These are phyloP conservation scores for Antigone vipio DNA, from an alignment of 2,113 vertebrate genomes.

Conservation along the genomic window DNA sequence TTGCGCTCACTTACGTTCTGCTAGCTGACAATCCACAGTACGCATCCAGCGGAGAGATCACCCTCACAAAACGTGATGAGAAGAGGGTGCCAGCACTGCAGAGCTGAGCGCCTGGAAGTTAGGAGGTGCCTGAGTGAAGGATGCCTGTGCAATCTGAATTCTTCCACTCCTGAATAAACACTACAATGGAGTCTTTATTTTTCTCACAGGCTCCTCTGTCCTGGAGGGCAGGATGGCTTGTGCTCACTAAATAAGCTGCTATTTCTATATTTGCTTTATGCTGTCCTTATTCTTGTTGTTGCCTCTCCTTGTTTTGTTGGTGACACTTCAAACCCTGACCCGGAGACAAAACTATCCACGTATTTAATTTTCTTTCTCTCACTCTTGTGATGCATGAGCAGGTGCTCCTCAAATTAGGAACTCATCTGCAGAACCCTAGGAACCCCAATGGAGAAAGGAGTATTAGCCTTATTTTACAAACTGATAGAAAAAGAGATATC, in stretches of 20 bases:
- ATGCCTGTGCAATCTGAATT: neutral
- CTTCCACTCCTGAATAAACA: neutral
- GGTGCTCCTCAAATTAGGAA: neutral
- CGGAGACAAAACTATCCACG: neutral
- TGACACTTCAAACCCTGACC: neutral
- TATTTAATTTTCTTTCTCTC: neutral
- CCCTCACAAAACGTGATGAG: neutral
- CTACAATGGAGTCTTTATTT: neutral
- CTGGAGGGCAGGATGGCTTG: neutral
- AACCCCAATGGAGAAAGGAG: neutral
- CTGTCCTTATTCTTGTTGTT: neutral
- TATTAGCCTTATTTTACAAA: neutral
- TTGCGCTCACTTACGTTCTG: neutral
- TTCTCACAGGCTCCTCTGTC: neutral
- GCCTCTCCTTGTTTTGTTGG: neutral
- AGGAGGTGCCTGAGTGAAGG: neutral
- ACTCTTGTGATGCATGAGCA: rapidly evolving
- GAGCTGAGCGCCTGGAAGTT: neutral
- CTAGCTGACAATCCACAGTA: neutral
- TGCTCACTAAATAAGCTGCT: neutral
- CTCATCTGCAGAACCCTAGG: neutral
- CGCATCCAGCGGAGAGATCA: neutral
- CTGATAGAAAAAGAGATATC: neutral
- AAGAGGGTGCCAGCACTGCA: neutral
- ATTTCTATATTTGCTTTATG: neutral